Evolutionary conservation across 2,797 vertebrate genomes (phyloP).

Genomic region (Melanogrammus aeglefinus): DNA sequence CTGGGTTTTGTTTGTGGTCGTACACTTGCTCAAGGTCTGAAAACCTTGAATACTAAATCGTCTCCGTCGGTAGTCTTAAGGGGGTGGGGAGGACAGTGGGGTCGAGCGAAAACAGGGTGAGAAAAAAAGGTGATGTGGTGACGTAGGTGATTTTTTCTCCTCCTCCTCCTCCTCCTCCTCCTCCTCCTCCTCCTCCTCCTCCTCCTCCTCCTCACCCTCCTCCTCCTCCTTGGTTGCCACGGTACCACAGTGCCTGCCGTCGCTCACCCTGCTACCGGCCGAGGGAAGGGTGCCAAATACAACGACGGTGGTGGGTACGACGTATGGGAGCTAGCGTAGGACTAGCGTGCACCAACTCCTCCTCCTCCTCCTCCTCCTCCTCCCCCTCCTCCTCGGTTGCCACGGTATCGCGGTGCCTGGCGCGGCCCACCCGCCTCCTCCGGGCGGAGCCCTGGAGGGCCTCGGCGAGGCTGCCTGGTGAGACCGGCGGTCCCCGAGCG

Average conservation of each 20-base stretch:
- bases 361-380: too few species aligned
- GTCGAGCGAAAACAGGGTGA: not conserved
- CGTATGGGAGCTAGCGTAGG: too few species aligned
- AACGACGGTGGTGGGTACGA: too few species aligned
- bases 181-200: too few species aligned
- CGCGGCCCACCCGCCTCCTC: not conserved
- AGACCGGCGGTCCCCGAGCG: conserved; percentile 37
- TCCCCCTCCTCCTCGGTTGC: too few species aligned
- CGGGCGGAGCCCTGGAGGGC: not conserved
- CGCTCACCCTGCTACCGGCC: too few species aligned
- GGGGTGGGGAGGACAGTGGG: not conserved
- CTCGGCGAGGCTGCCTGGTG: not conserved
- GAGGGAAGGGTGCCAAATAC: too few species aligned
- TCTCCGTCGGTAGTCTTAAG: not conserved
- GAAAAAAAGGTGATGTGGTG: not conserved
- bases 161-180: not conserved
- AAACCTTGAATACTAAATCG: not conserved
- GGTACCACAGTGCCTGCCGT: too few species aligned
- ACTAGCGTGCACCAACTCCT: too few species aligned
- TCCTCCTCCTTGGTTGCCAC: not conserved
- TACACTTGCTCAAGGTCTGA: not conserved
- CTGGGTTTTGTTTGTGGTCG: not conserved
- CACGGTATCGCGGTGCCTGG: too few species aligned
- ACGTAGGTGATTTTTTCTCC: not conserved
- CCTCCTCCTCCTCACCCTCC: not conserved